A percentile compares a stretch with the other conserved stretches of the same genome.
phyloP scores from a whole-genome alignment of 2,113 vertebrate genomes.

The Channa argus region DNA sequence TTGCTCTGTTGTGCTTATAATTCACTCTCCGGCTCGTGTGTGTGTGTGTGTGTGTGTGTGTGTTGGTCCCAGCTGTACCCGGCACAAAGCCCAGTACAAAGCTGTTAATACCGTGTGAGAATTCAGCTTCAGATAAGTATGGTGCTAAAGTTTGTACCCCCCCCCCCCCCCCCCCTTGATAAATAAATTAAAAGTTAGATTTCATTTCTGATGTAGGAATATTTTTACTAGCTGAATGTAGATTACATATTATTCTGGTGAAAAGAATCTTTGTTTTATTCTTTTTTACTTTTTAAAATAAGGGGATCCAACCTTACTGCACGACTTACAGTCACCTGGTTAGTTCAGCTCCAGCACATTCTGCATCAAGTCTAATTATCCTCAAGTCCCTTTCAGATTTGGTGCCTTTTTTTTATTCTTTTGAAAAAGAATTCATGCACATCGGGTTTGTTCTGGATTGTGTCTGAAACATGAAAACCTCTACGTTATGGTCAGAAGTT shows the following conservation, averaged over 20 bases:
- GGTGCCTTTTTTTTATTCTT: too few species aligned
- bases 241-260: too few species aligned
- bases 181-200: too few species aligned
- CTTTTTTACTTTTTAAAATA: too few species aligned
- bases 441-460: neutral
- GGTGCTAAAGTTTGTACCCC: too few species aligned
- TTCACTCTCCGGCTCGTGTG: slow-evolving; percentile 20
- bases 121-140: too few species aligned
- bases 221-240: too few species aligned
- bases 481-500: neutral
- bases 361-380: neutral
- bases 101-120: neutral
- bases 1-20: slow-evolving; percentile 28
- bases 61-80: slow-evolving; percentile 12
- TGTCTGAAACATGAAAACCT: neutral
- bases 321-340: slow-evolving; percentile 29
- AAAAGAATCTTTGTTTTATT: too few species aligned
- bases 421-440: too few species aligned
- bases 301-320: too few species aligned
- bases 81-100: neutral
- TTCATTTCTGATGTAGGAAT: too few species aligned
- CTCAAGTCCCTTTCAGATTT: neutral
- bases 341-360: neutral
- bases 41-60: neutral
- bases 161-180: too few species aligned